Conservation (phyloP, 2,888 invertebrate genomes). For the Calameuta filiformis region DNA sequence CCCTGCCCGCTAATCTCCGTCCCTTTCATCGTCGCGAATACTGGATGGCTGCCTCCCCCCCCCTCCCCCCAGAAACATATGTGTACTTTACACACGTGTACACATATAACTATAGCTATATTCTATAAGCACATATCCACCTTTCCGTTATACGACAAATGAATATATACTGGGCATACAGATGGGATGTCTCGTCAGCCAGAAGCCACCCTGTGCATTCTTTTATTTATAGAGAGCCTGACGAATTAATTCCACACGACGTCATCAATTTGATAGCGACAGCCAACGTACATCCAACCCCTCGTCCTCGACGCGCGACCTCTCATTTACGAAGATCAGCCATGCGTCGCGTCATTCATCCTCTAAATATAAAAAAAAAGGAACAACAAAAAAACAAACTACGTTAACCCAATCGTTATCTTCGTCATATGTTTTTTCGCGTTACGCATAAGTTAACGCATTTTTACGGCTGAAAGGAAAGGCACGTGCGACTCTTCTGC, state of each 20-base stretch:
- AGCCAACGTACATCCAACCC: constrained; percentile 16
- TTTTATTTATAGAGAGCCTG: constrained; percentile 11
- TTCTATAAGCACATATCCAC: not conserved
- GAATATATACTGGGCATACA: not conserved
- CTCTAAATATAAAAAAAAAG: constrained; percentile 42
- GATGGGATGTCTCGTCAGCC: not conserved
- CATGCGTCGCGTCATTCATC: constrained; percentile 59
- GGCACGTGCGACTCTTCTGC: constrained; percentile 15
- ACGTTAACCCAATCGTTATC: constrained; percentile 46
- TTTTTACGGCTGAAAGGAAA: constrained; percentile 34
- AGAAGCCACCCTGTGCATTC: not conserved
- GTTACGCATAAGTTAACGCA: constrained; percentile 41
- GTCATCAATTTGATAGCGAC: constrained; percentile 43
- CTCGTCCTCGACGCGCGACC: constrained; percentile 22
- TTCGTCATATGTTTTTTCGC: constrained; percentile 48
- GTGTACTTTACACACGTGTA: not conserved
- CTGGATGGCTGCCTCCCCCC: not conserved
- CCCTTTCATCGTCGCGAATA: not conserved
- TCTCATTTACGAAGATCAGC: constrained; percentile 57
- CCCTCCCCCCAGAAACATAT: too few relatives aligned
- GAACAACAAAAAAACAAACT: constrained; percentile 31
- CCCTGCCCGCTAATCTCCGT: not conserved
- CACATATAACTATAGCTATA: not conserved
- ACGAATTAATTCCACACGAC: constrained; percentile 48
- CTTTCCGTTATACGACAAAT: not conserved